These are phyloP conservation scores for Phodopus roborovskii DNA, from an alignment of 2,113 vertebrate genomes.

Conservation along the genomic window DNA sequence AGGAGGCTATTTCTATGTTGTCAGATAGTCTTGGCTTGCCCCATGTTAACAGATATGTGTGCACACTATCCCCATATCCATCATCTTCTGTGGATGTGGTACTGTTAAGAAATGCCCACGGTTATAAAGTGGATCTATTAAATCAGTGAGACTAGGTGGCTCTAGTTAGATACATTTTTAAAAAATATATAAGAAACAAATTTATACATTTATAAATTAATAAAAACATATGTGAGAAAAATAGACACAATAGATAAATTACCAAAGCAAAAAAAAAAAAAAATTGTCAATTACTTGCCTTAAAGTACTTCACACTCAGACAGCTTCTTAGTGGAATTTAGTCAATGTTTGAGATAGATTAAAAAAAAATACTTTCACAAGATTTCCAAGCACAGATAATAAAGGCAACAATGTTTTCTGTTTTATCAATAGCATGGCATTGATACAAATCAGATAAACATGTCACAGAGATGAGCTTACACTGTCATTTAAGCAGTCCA, in stretches of 20 bases:
- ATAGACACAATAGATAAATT: background rate
- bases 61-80: background rate
- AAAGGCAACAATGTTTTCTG: background rate
- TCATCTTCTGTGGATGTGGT: background rate
- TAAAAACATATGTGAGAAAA: background rate
- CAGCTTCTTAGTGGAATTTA: background rate
- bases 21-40: background rate
- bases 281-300: background rate
- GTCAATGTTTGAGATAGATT: background rate
- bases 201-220: background rate
- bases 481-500: background rate
- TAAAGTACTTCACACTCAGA: background rate
- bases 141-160: background rate
- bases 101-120: background rate
- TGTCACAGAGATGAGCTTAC: background rate
- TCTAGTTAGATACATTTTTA: background rate
- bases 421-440: background rate
- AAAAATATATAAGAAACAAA: background rate
- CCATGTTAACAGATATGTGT: background rate
- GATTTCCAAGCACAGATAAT: background rate
- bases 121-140: background rate
- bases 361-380: background rate
- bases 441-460: background rate
- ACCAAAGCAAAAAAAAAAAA: background rate
- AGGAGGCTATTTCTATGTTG: too few relatives aligned